A percentile compares a stretch with the other conserved stretches of the same genome.
Conservation (phyloP, 23 tunicate species). For the Halocynthia aurantium region DNA sequence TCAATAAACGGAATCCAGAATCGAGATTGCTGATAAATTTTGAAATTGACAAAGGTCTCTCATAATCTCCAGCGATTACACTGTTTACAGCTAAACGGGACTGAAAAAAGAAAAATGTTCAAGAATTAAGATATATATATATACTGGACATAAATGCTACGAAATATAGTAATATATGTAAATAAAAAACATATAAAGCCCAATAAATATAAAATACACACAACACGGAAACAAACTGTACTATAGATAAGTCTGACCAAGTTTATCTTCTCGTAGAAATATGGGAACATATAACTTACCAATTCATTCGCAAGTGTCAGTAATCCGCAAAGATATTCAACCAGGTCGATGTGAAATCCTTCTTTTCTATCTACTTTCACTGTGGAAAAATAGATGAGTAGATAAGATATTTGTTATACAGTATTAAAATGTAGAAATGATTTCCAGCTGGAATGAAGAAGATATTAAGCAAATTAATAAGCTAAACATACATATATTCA, state of each 20-base stretch:
- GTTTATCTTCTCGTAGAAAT: too few species aligned
- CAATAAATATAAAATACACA: too few species aligned
- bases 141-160: too few species aligned
- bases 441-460: neutral
- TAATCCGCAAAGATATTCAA: slow-evolving; percentile 49
- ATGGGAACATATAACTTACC: neutral
- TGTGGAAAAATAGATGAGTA: neutral
- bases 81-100: slow-evolving; percentile 54
- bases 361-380: slow-evolving; percentile 16
- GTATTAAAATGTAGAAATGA: neutral
- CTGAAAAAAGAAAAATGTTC: neutral
- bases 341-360: slow-evolving; percentile 35
- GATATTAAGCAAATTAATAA: neutral
- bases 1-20: slow-evolving; percentile 41
- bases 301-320: slow-evolving; percentile 32
- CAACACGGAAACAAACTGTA: too few species aligned
- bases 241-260: too few species aligned
- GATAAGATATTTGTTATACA: neutral
- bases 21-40: slow-evolving; percentile 37
- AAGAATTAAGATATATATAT: too few species aligned
- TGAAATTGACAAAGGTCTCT: slow-evolving; percentile 22
- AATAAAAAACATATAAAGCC: too few species aligned
- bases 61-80: slow-evolving; percentile 38
- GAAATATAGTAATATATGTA: too few species aligned
- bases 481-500: neutral